Evolutionary conservation across 2,113 vertebrate species (phyloP).

Genomic region (Neotoma lepida): DNA sequence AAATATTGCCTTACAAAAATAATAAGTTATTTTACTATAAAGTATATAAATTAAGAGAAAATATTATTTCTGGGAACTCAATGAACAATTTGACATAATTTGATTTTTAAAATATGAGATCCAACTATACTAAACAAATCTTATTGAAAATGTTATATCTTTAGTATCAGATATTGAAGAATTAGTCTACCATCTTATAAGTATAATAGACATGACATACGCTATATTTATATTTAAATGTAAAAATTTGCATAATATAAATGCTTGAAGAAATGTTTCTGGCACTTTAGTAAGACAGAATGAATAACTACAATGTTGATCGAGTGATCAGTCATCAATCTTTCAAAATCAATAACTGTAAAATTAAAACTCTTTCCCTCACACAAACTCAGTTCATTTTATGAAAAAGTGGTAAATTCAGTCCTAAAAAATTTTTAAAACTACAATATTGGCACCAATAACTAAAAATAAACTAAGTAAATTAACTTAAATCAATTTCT

Average conservation of each 20-base stretch:
- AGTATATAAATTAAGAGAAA: neutral
- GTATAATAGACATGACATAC: neutral
- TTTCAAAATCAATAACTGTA: slow-evolving; percentile 40
- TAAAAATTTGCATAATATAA: neutral
- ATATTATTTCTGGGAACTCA: neutral
- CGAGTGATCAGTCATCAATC: neutral
- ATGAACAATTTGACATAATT: neutral
- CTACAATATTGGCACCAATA: neutral
- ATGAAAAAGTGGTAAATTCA: neutral
- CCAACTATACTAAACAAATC: neutral
- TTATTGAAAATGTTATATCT: neutral
- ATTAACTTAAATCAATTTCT: neutral
- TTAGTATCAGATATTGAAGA: neutral
- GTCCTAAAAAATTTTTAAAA: neutral
- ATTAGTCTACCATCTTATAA: neutral
- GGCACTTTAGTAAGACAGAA: neutral
- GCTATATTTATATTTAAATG: neutral
- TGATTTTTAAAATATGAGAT: neutral
- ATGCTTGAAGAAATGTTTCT: neutral
- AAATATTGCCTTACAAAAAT: neutral
- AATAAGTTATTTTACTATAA: neutral
- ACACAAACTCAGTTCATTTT: neutral
- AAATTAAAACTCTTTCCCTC: neutral
- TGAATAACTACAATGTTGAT: neutral
- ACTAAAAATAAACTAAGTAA: neutral